phyloP scores from a whole-genome alignment of 2,797 vertebrate genomes.

The Cossypha heuglini region DNA sequence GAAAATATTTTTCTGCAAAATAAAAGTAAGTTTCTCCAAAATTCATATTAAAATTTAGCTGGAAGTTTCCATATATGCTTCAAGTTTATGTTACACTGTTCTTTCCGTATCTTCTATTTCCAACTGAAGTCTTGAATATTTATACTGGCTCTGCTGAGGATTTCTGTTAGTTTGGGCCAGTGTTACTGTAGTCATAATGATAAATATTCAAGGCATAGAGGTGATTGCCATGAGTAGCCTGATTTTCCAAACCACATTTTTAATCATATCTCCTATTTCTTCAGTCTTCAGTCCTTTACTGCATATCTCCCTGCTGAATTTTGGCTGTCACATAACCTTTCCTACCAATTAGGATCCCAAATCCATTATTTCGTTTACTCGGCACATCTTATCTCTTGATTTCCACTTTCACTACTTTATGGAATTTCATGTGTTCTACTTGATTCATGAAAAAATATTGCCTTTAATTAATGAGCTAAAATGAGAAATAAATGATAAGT shows the following conservation, averaged over 20 bases:
- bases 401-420: background rate
- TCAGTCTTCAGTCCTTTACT: background rate
- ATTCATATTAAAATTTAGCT: background rate
- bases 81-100: background rate
- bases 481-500: background rate
- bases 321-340: background rate
- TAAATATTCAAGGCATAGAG: background rate
- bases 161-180: background rate
- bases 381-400: background rate
- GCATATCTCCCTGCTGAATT: accelerated
- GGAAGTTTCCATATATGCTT: background rate
- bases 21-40: background rate
- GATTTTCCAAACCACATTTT: background rate
- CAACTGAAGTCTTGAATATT: background rate
- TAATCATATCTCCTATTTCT: background rate
- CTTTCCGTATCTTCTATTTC: background rate
- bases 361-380: background rate
- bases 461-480: background rate
- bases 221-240: background rate
- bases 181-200: background rate
- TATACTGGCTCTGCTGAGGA: background rate
- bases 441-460: background rate
- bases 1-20: background rate
- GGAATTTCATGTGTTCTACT: background rate
- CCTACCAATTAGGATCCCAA: background rate